Evolutionary conservation across 2,888 invertebrate species (phyloP).

Genomic region (Carcina quercana): DNA sequence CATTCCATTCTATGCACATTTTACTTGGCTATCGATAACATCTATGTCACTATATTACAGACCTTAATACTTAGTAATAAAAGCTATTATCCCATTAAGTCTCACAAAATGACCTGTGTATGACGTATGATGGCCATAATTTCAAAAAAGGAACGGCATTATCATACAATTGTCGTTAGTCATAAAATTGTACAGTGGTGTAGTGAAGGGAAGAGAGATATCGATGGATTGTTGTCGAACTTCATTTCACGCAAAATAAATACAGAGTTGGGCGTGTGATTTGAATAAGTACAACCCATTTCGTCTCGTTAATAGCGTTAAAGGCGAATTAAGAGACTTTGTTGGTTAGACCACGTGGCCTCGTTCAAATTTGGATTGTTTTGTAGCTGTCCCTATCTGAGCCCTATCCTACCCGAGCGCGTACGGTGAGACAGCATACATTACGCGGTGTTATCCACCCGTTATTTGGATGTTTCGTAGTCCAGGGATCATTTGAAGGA

Average conservation of each 20-base stretch:
- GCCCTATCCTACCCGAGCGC: no score
- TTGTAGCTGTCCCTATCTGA: no score
- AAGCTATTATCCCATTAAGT: slow-evolving; percentile 15
- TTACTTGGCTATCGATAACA: slow-evolving; percentile 14
- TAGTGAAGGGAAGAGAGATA: slow-evolving; percentile 13
- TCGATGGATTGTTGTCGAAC: neutral
- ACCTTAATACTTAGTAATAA: slow-evolving; percentile 18
- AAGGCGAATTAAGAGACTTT: no score
- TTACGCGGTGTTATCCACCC: no score
- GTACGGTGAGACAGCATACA: no score
- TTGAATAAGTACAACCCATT: no score
- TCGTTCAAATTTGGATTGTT: no score
- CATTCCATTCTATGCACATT: slow-evolving; percentile 23
- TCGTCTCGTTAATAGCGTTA: no score
- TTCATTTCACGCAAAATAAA: neutral
- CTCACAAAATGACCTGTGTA: slow-evolving; percentile 11
- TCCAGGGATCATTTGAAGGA: no score
- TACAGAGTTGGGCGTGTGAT: no score
- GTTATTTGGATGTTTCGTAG: no score
- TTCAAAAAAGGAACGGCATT: slow-evolving; percentile 54
- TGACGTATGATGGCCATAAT: slow-evolving; percentile 59
- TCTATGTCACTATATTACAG: slow-evolving; percentile 5
- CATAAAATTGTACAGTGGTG: slow-evolving; percentile 31
- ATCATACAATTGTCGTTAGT: slow-evolving; percentile 62
- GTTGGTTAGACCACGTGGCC: no score